These are phyloP conservation scores for Eira barbara DNA, from an alignment of 2,113 vertebrate species.

Conservation along the genomic window DNA sequence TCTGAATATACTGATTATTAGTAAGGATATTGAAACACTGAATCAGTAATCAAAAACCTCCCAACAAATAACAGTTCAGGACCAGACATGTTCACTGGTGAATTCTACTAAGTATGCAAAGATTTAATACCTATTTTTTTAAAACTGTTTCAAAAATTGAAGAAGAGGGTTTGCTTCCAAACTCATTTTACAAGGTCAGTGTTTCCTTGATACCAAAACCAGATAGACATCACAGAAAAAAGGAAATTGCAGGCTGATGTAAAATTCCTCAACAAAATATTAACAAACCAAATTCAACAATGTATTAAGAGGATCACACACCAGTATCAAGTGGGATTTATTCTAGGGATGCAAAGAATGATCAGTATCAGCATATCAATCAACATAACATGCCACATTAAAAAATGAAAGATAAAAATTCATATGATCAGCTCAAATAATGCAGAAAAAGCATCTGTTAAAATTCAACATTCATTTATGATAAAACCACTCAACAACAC, in stretches of 20 bases:
- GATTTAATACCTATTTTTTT: neutral
- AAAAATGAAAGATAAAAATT: neutral
- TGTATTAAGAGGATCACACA: neutral
- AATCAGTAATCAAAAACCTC: neutral
- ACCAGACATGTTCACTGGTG: neutral
- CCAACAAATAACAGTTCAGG: neutral
- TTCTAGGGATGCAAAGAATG: neutral
- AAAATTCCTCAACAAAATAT: neutral
- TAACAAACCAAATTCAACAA: neutral
- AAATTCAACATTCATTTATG: neutral
- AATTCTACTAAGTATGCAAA: neutral
- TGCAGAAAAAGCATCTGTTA: neutral
- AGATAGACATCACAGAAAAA: neutral
- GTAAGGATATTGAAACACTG: neutral
- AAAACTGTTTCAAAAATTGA: neutral
- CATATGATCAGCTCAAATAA: neutral
- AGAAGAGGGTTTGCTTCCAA: neutral
- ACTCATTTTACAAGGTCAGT: neutral
- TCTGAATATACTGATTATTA: neutral
- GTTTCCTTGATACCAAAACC: neutral
- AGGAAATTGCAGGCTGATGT: neutral
- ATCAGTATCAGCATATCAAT: neutral
- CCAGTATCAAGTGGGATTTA: neutral
- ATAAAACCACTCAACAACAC: neutral
- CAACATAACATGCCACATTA: neutral